phyloP scores from a whole-genome alignment of 30 jellyfish, hydroid and myxozoan genomes.

The Aurelia coerulea region DNA sequence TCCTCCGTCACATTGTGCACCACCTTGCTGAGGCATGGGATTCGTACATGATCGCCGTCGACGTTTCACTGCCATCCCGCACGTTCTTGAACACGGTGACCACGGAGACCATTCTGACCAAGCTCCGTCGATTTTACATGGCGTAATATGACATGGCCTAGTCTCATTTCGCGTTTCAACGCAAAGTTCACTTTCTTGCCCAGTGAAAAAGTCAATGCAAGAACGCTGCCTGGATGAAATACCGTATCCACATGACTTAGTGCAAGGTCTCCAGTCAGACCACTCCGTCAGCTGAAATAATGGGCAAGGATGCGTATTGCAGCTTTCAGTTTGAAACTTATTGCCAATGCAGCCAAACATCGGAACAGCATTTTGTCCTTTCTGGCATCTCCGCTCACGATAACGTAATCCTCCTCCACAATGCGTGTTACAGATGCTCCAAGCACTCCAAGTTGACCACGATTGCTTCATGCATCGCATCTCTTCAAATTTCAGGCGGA shows the following conservation, averaged over 20 bases:
- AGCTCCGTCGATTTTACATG: conserved; percentile 79
- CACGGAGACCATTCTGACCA: conserved; percentile 95
- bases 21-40: conserved; percentile 85
- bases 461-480: conserved; percentile 69
- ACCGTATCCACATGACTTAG: conserved; percentile 74
- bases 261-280: conserved; percentile 93
- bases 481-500: conserved; percentile 35
- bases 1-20: conserved; percentile 85
- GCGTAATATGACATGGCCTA: conserved; percentile 45
- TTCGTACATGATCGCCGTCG: conserved; percentile 89
- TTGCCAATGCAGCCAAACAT: conserved; percentile 84
- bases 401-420: conserved; percentile 90
- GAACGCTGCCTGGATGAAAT: conserved; percentile 66
- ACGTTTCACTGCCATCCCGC: conserved; percentile 89
- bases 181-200: conserved; percentile 69
- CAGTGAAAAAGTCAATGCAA: conserved; percentile 84
- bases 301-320: conserved; percentile 88
- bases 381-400: conserved; percentile 84
- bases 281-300: conserved; percentile 74
- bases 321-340: conserved; percentile 63
- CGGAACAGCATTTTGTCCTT: conserved; percentile 27
- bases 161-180: conserved; percentile 70
- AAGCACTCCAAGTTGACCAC: conserved; percentile 91
- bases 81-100: conserved; percentile 89
- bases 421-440: conserved; percentile 92